Evolutionary conservation across 37 sponge, comb jelly and placozoan species (phyloP).

Genomic region (Haliclona indistincta): DNA sequence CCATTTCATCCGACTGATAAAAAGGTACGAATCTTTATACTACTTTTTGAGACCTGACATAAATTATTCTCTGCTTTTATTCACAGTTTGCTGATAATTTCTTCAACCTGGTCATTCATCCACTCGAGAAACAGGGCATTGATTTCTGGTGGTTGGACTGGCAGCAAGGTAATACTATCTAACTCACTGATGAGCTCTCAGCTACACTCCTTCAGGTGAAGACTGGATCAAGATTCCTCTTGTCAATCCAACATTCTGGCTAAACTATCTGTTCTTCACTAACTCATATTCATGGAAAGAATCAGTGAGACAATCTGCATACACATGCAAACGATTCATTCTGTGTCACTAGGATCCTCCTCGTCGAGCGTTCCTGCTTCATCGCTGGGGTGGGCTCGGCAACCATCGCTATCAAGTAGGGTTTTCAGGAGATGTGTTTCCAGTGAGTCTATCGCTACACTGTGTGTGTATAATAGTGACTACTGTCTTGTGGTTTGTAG

Average conservation of each 20-base stretch:
- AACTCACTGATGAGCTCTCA: too few relatives aligned
- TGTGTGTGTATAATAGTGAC: too few relatives aligned
- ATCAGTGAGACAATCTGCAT: neutral
- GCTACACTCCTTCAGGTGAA: slow-evolving; percentile 43
- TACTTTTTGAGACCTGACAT: too few relatives aligned
- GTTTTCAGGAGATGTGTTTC: slow-evolving; percentile 79
- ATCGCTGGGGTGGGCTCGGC: slow-evolving; percentile 81
- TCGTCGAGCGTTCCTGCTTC: slow-evolving; percentile 48
- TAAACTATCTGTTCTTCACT: slow-evolving; percentile 76
- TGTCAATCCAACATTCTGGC: slow-evolving; percentile 82
- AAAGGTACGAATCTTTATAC: too few relatives aligned
- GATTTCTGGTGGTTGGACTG: too few relatives aligned
- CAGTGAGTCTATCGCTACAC: slow-evolving; percentile 35
- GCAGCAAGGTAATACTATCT: too few relatives aligned
- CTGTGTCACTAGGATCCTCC: slow-evolving; percentile 5
- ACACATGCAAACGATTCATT: neutral
- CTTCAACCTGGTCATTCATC: too few relatives aligned
- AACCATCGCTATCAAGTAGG: slow-evolving; percentile 81
- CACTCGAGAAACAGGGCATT: too few relatives aligned
- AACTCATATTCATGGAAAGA: slow-evolving; percentile 67
- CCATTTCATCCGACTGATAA: too few relatives aligned
- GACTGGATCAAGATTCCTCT: slow-evolving; percentile 58
- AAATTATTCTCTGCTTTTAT: too few relatives aligned
- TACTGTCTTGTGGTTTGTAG: too few relatives aligned
- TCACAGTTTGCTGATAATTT: too few relatives aligned